Percentiles rank a stretch among this genome's conserved stretches.
Evolutionary conservation across 2,797 vertebrate genomes (phyloP).

Genomic region (Pelochelys cantorii): DNA sequence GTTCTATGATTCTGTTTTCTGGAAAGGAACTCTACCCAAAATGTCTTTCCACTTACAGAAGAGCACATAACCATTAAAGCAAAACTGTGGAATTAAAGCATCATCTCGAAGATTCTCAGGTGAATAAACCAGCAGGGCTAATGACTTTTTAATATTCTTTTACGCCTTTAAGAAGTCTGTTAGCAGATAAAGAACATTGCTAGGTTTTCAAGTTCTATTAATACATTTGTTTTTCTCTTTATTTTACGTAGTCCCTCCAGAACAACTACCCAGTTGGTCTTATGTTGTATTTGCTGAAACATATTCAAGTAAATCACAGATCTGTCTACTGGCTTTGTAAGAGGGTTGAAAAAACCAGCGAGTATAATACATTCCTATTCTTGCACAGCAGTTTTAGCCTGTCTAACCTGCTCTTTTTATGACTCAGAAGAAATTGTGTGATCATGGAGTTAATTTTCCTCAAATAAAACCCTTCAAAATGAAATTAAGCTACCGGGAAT

Average conservation of each 20-base stretch:
- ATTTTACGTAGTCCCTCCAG: slow-evolving; percentile 44
- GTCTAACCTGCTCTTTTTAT: slow-evolving; percentile 51
- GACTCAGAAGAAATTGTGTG: slow-evolving; percentile 65
- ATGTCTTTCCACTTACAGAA: slow-evolving; percentile 37
- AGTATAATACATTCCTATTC: slow-evolving; percentile 27
- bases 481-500: slow-evolving; percentile 62
- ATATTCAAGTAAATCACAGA: background rate
- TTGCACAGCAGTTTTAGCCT: slow-evolving; percentile 51
- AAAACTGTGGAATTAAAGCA: slow-evolving; percentile 37
- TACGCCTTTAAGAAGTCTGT: slow-evolving; percentile 57
- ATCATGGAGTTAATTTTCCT: slow-evolving; percentile 71
- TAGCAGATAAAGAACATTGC: slow-evolving; percentile 44
- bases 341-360: slow-evolving; percentile 50
- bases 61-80: slow-evolving; percentile 34
- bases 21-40: background rate
- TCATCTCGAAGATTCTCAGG: slow-evolving; percentile 59
- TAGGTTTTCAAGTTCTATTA: slow-evolving; percentile 63
- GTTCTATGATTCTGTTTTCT: background rate
- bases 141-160: slow-evolving; percentile 58
- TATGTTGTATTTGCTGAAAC: slow-evolving; percentile 68
- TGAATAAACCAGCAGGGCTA: slow-evolving; percentile 63
- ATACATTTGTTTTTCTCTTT: slow-evolving; percentile 53
- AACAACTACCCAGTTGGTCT: slow-evolving; percentile 44
- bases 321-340: slow-evolving; percentile 53
- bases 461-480: slow-evolving; percentile 28